Base-by-base conservation (phyloP, 2,888 invertebrate genomes). In the Leptothorax acervorum region DNA sequence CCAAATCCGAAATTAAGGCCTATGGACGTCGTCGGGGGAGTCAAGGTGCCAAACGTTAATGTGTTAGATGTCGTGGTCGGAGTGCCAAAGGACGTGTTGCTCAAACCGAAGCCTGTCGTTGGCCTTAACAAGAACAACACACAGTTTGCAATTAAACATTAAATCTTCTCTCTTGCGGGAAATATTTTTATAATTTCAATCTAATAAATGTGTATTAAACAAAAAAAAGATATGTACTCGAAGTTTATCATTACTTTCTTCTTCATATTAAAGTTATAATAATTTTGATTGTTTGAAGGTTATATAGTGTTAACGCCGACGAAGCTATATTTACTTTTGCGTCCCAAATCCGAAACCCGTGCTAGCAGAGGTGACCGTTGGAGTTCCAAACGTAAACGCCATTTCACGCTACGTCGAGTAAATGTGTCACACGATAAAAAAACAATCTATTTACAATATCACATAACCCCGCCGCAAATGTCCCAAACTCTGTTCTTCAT, bases 311-410 rank as follows among this genome's bases (percentile, higher is more conserved):
- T 82, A 65, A 28, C 8, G 78, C 86, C 81, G 28, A 71, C 12
- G 60, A 35, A 35, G 42, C 23, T 62, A 82, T 83, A 92, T 86
- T 90, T 89, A 94, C 94, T 93, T 93, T 87, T 91, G 92, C 8
- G 90, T 70, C 18, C 90, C 90, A 82, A 94, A 94, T 82, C 92
- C 91, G 75, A 93, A 93, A 70, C 83, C 85, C 4, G 92, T 89
- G 45, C 74, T 90, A 8, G 86, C 86, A 28, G 91, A 73, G 4
- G 93, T 90, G 4, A 92, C 91, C 0, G 92, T 62, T 11, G 94
- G 92, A 53, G 92, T 89, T 62, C 94, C 94, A 57, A 94, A 94
- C 23, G 90, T 91, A 84, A 94, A 94, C 51, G 93, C 92, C 73
- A 89, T 89, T 89, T 87, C 89, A 70, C 39, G 3, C 18, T 35